Percentiles rank a stretch among this genome's conserved stretches.
phyloP scores from a whole-genome alignment of 2,888 invertebrate genomes.

The Clostera curtula region DNA sequence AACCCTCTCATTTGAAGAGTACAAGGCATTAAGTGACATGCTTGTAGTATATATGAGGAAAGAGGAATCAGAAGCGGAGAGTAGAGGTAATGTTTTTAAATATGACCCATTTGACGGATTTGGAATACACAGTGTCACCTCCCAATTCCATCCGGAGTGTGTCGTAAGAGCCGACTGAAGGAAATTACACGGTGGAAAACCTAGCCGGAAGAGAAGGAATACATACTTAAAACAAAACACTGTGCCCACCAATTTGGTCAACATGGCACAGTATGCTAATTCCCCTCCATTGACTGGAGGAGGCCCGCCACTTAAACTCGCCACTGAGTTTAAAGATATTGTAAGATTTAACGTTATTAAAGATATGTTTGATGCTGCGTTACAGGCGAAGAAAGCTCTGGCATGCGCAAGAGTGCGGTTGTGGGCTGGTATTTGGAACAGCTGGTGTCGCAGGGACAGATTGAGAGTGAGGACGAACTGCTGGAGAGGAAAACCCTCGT shows the following conservation, averaged over 20 bases:
- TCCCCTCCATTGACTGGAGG: too few relatives aligned
- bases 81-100: conserved; percentile 56
- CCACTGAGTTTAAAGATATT: too few relatives aligned
- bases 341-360: too few relatives aligned
- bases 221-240: too few relatives aligned
- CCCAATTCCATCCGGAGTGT: too few relatives aligned
- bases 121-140: too few relatives aligned
- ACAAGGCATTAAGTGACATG: conserved; percentile 93
- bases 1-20: conserved; percentile 93
- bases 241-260: too few relatives aligned
- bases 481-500: conserved; percentile 90
- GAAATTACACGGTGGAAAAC: too few relatives aligned
- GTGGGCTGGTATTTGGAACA: conserved; percentile 96
- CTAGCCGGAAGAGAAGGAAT: too few relatives aligned
- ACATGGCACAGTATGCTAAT: too few relatives aligned
- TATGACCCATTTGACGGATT: background rate
- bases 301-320: too few relatives aligned
- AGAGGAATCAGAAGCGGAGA: conserved; percentile 83
- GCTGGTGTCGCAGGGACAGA: conserved; percentile 81
- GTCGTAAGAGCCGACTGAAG: too few relatives aligned
- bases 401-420: conserved; percentile 85
- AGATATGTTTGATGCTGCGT: conserved; percentile 1
- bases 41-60: conserved; percentile 91
- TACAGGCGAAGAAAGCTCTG: conserved; percentile 73
- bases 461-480: conserved; percentile 94